Base-by-base conservation (phyloP, 2,888 invertebrate species). In the Mesoligia furuncula region DNA sequence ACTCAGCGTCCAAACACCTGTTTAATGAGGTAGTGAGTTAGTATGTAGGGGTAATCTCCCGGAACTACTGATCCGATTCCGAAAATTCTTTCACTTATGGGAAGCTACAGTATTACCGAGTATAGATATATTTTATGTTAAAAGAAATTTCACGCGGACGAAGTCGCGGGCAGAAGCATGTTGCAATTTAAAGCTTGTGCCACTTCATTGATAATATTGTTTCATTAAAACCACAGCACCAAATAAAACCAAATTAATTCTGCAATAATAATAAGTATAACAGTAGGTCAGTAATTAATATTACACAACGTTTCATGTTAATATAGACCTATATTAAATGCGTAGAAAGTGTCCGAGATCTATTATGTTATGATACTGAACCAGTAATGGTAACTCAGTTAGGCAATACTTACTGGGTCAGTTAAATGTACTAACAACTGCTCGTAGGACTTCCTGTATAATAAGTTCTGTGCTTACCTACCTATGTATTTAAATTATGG, bases 271-370 rank as follows among this genome's bases (percentile, higher is more conserved):
- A 15, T 11, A n/a, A n/a, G n/a, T n/a, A 51, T 9, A 20, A 39
- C 20, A 59, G 59, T 59, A 20, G n/a, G n/a, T 13, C 59, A 54
- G n/a, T 81, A 70, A 81, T 81, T 64, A 80, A 61, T 31, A 66
- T 81, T 73, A 71, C 76, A 57, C 36, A 81, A 85, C 59, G 4
- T 51, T 57, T 42, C 13, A 59, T 76, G 72, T 64, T 68, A 75
- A 81, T n/a, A 77, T 71, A 75, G 45, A 65, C 75, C 62, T 73
- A 42, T 62, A 62, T 57, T 67, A 36, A 82, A 80, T 76, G n/a
- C 54, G 72, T 85, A 80, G 82, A 87, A 85, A 87, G 88, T 87
- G 79, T 78, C 83, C 61, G 62, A 73, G 42, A 75, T 87, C 62
- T 77, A 81, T 80, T 81, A 69, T 72, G n/a, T 70, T 75, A 7